Base-by-base conservation (phyloP, 1,140 invertebrate species). In the Protaetia brevitarsis region DNA sequence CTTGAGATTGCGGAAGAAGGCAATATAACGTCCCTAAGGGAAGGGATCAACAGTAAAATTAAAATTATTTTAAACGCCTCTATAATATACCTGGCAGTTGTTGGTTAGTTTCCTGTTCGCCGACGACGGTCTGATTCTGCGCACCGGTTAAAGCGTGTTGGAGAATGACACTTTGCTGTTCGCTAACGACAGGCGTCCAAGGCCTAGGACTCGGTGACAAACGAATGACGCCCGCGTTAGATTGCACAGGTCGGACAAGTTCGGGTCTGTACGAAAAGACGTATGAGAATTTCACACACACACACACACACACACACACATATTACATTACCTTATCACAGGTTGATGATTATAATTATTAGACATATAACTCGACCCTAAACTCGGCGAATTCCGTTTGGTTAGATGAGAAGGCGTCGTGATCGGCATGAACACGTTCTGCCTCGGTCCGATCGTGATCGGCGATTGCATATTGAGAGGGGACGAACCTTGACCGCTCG, bases 401-500 rank as follows among this genome's bases (percentile, higher is more conserved):
- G 72, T 67, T 27, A 76, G 28, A 58, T 72, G 66, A 36, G 72
- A 69, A 69, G 87, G 88, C 76, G 83, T 89, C 63, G 83, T 88
- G 72, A 95, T 95, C 19, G 93, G 93, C 83, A 93, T 89, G 78
- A 95, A 95, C 61, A 94, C 86, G 80, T 94, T 90, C 69, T 89
- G 89, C 68, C 86, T 63, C 82, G 84, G 74, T 78, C 86, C 76
- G 79, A 84, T 69, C 78, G 82, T 84, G 21, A 87, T 82, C 13
- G 89, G 88, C 16, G 88, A 88, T 69, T 87, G 86, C 75, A 85
- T 85, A 65, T 85, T 83, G 70, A 85, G 85, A 11, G 86, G 85
- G 13, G 87, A 88, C 73, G 85, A 83, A 71, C 85, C 82, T 73
- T 88, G 81, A 75, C 88, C 85, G 27, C 87, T 89, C 72, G 90